Evolutionary conservation across 2,888 invertebrate genomes (phyloP), one percentile per base, ranked within the genome.

Genomic region (Thelaira solivaga): DNA sequence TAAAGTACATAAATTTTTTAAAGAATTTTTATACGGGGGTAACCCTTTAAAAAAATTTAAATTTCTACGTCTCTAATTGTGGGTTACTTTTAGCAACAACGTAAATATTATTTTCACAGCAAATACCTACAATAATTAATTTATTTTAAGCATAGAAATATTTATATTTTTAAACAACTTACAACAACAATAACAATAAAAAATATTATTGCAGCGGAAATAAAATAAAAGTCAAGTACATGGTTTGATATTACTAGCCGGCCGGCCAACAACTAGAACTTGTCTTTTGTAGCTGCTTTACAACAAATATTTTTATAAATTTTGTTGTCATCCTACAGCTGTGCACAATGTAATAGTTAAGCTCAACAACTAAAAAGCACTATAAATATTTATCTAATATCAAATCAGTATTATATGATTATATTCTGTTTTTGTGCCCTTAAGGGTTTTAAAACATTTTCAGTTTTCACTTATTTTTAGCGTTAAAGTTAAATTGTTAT

Each of bases 151-250:
- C 1, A 55, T 29, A 8, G 10, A 29, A 51, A 29, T 3, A 8
- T 18, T n/a, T n/a, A 20, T 0, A 29, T 20, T 47, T 34, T 36
- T 16, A 7, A 11, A 4, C 43, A 36, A 45, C 11, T 26, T 26
- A 49, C 11, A 34, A 13, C 43, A 22, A 16, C 22, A 22, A 20
- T 11, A 29, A 6, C 6, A 53, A 20, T 7, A 43, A 31, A 18
- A 71, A 51, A 36, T 18, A 36, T 47, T 49, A 49, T 53, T 39
- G 24, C 11, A 68, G 49, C 55, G 62, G 67, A 68, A 64, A 59
- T 8, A 36, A 36, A 20, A 64, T 53, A 64, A 53, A 53, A 53
- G 64, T 69, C 77, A 78, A 74, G 69, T 78, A 74, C 77, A 78
- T 7, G 73, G 73, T 45, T 64, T 62, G 51, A 57, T 62, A 39